phyloP scores from a whole-genome alignment of 2,797 vertebrate genomes.

The Pitangus sulphuratus region DNA sequence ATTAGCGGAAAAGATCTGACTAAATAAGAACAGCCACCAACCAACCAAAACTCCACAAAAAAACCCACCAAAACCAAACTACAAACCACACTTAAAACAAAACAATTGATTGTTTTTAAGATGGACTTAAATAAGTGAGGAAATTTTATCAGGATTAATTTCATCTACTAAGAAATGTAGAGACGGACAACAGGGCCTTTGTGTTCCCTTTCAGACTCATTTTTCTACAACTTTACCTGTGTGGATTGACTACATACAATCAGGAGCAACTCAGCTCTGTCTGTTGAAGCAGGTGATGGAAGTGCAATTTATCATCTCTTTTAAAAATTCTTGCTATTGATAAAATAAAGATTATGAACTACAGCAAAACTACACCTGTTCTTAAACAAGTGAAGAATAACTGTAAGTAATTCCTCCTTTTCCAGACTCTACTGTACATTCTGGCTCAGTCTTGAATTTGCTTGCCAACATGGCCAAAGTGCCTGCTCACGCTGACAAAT shows the following conservation, averaged over 20 bases:
- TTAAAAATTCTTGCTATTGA: background rate
- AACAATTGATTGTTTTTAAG: background rate
- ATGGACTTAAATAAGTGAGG: background rate
- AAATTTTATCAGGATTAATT: background rate
- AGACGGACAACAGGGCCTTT: background rate
- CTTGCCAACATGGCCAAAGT: background rate
- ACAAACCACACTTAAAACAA: background rate
- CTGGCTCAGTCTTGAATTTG: background rate
- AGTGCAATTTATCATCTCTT: background rate
- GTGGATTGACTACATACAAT: background rate
- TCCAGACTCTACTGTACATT: background rate
- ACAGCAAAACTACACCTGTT: background rate
- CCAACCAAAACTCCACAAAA: background rate
- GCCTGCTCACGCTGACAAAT: background rate
- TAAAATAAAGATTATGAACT: background rate
- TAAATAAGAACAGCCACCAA: background rate
- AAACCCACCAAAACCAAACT: accelerated
- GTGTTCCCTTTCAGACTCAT: background rate
- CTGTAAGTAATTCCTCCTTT: background rate
- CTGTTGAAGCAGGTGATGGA: background rate
- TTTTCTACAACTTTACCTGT: background rate
- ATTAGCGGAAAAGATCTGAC: background rate
- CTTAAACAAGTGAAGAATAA: background rate
- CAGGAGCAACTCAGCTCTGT: background rate
- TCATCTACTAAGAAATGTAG: background rate